Conservation (phyloP, 1,140 invertebrate genomes). For the Capitella teleta region DNA sequence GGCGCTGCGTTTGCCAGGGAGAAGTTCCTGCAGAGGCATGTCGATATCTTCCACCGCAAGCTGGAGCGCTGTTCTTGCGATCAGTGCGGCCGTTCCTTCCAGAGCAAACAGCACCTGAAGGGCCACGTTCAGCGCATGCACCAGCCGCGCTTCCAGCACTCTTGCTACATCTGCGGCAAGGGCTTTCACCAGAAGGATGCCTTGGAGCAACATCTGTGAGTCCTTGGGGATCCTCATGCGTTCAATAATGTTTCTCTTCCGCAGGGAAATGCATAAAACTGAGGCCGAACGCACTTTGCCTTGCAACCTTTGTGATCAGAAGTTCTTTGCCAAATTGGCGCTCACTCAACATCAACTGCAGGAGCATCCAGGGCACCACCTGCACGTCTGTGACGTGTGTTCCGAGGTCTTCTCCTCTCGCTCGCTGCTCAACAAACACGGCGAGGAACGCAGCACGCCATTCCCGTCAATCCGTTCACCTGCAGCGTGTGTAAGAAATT, state of each 20-base stretch:
- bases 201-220: not conserved
- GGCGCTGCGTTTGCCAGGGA: not conserved
- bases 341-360: not conserved
- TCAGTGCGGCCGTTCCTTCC: not conserved
- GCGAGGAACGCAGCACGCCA: slow-evolving; percentile 3
- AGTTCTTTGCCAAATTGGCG: not conserved
- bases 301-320: not conserved
- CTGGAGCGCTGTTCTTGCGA: not conserved
- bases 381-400: not conserved
- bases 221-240: not conserved
- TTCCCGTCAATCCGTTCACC: no score
- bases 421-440: not conserved
- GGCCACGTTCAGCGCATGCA: not conserved
- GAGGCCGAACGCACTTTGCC: not conserved
- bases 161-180: not conserved
- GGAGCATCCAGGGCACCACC: not conserved
- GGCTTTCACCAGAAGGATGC: not conserved
- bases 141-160: not conserved
- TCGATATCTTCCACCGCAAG: not conserved
- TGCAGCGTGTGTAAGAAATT: slow-evolving; percentile 1
- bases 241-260: not conserved
- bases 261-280: not conserved
- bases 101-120: slow-evolving; percentile 1
- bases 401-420: not conserved
- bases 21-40: not conserved